These are phyloP conservation scores for Chydorus sphaericus DNA, from an alignment of 2,888 invertebrate species.

Conservation along the genomic window DNA sequence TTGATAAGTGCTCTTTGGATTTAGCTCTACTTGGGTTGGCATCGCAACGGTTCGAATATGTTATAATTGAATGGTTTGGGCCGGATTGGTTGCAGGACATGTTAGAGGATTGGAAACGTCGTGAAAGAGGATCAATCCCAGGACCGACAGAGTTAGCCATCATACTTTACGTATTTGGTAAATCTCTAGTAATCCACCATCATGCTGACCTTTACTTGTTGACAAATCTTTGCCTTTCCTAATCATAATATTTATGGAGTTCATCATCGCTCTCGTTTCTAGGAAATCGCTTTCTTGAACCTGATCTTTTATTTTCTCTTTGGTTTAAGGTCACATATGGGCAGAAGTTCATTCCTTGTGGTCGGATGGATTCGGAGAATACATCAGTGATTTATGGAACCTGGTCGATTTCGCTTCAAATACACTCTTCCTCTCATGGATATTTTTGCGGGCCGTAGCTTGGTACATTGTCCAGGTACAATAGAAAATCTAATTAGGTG, in stretches of 20 bases:
- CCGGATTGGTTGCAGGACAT: constrained; percentile 19
- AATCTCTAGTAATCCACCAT: constrained; percentile 11
- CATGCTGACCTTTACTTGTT: too few species aligned
- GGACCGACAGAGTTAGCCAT: constrained; percentile 35
- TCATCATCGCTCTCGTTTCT: too few species aligned
- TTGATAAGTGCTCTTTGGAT: too few species aligned
- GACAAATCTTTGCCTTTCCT: too few species aligned
- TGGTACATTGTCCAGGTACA: constrained; percentile 30
- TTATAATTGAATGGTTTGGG: constrained; percentile 22
- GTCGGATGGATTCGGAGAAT: constrained; percentile 34
- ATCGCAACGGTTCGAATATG: constrained; percentile 30
- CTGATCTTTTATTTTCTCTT: neutral
- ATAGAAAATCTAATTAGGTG: too few species aligned
- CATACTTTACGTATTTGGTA: constrained; percentile 33
- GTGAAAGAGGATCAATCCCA: constrained; percentile 33
- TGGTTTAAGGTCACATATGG: constrained; percentile 34
- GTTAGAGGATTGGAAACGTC: constrained; percentile 18
- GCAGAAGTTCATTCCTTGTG: constrained; percentile 35
- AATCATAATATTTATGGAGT: too few species aligned
- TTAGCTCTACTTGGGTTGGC: constrained; percentile 27
- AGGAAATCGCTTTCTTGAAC: neutral
- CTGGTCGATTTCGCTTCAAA: constrained; percentile 38
- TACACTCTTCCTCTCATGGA: constrained; percentile 31
- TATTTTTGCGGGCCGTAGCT: constrained; percentile 11
- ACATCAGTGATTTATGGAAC: constrained; percentile 40